A percentile compares a stretch with the other conserved stretches of the same genome.
phyloP scores from a whole-genome alignment of 2,888 invertebrate species.

The Myathropa florea region DNA sequence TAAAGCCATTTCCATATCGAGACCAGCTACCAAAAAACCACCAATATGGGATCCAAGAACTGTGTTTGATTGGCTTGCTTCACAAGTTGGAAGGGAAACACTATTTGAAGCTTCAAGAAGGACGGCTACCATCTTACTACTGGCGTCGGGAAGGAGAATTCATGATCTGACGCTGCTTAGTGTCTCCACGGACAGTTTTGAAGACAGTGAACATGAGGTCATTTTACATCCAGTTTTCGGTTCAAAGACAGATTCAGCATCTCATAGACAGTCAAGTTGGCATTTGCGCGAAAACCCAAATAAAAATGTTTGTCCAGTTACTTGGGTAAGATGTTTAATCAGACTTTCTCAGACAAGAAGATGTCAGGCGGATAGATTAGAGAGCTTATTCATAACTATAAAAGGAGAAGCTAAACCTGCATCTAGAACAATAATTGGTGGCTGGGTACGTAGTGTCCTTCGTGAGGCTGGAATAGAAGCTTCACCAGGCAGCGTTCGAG shows the following conservation, averaged over 20 bases:
- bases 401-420: neutral
- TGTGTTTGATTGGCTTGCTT: constrained; percentile 19
- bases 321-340: neutral
- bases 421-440: constrained; percentile 7
- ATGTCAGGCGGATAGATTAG: neutral
- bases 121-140: constrained; percentile 7
- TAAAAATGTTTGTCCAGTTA: constrained; percentile 20
- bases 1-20: too few species aligned
- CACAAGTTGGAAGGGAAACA: too few species aligned
- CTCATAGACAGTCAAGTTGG: constrained; percentile 24
- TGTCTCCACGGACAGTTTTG: neutral
- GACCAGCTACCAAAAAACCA: too few species aligned
- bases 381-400: constrained; percentile 1
- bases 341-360: constrained; percentile 1
- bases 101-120: constrained; percentile 30
- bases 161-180: constrained; percentile 34
- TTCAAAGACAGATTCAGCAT: constrained; percentile 18
- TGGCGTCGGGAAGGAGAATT: constrained; percentile 30
- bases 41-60: constrained; percentile 29
- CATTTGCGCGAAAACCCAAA: neutral
- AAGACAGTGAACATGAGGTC: neutral
- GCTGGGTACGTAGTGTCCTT: constrained; percentile 7
- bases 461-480: constrained; percentile 4
- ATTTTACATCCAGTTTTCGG: constrained; percentile 19
- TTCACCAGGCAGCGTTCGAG: constrained; percentile 8